phyloP scores from a whole-genome alignment of 2,113 vertebrate genomes.

The Periophthalmodon schlosseri region DNA sequence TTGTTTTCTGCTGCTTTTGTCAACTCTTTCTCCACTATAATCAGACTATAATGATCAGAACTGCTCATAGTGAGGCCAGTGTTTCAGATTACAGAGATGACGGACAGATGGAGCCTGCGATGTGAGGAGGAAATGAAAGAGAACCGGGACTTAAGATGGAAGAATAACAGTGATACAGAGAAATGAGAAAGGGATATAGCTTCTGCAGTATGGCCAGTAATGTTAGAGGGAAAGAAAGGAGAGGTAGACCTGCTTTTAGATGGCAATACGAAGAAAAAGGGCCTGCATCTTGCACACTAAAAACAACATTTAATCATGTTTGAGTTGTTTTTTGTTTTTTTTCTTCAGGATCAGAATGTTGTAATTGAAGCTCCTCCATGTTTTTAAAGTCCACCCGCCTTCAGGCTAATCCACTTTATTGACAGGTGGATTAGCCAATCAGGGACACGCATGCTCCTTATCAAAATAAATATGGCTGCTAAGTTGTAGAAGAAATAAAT shows the following conservation, averaged over 20 bases:
- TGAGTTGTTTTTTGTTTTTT: too few relatives aligned
- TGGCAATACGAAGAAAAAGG: background rate
- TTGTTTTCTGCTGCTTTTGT: background rate
- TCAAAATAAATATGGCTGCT: too few relatives aligned
- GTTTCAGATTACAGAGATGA: conserved; percentile 30
- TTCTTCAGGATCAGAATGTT: too few relatives aligned
- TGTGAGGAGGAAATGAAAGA: conserved; percentile 15
- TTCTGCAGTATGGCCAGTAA: conserved; percentile 21
- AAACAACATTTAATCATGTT: too few relatives aligned
- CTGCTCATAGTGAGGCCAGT: conserved; percentile 8
- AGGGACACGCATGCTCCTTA: too few relatives aligned
- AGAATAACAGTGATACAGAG: conserved; percentile 11
- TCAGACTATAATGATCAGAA: conserved; percentile 27
- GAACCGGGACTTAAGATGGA: background rate
- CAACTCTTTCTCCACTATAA: conserved; percentile 27
- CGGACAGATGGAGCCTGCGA: conserved; percentile 12
- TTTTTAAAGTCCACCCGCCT: too few relatives aligned
- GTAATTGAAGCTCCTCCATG: too few relatives aligned
- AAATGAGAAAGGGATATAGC: conserved; percentile 25
- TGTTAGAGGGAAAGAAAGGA: conserved; percentile 29
- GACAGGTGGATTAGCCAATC: too few relatives aligned
- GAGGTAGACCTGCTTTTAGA: conserved; percentile 11
- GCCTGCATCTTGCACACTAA: too few relatives aligned
- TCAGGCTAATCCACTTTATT: too few relatives aligned
- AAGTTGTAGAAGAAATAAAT: too few relatives aligned